phyloP scores from a whole-genome alignment of 1,140 invertebrate genomes.

The Hyles euphorbiae region DNA sequence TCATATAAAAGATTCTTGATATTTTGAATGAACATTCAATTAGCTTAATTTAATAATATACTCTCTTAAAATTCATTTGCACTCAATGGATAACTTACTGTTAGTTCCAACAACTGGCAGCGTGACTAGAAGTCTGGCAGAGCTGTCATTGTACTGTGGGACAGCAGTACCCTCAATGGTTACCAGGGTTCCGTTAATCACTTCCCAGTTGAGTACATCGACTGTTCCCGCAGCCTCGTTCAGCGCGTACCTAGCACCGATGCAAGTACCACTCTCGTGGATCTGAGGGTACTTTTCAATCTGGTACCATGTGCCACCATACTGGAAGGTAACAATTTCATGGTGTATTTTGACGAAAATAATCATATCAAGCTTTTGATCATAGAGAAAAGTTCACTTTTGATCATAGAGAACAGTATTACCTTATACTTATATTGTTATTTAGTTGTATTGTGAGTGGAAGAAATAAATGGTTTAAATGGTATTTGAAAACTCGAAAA shows the following conservation, averaged over 20 bases:
- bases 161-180: constrained; percentile 37
- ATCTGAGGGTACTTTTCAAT: constrained; percentile 46
- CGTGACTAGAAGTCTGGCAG: constrained; percentile 32
- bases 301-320: constrained; percentile 58
- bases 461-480: no score
- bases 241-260: constrained; percentile 37
- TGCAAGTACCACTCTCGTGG: constrained; percentile 36
- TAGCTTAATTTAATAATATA: no score
- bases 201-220: constrained; percentile 45
- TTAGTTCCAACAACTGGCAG: constrained; percentile 20
- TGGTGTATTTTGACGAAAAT: no score
- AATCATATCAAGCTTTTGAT: no score
- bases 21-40: no score
- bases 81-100: constrained; percentile 14
- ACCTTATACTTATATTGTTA: no score
- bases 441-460: no score
- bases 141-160: constrained; percentile 33
- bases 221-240: constrained; percentile 30
- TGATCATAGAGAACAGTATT: no score
- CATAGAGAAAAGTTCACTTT: no score
- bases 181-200: constrained; percentile 34
- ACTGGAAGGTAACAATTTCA: constrained; percentile 31
- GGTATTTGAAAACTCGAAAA: no score
- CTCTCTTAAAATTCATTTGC: no score
- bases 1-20: no score